Evolutionary conservation across 2,888 invertebrate genomes (phyloP), one percentile per base, ranked within the genome.

Genomic region (Cosmopolites sordidus): DNA sequence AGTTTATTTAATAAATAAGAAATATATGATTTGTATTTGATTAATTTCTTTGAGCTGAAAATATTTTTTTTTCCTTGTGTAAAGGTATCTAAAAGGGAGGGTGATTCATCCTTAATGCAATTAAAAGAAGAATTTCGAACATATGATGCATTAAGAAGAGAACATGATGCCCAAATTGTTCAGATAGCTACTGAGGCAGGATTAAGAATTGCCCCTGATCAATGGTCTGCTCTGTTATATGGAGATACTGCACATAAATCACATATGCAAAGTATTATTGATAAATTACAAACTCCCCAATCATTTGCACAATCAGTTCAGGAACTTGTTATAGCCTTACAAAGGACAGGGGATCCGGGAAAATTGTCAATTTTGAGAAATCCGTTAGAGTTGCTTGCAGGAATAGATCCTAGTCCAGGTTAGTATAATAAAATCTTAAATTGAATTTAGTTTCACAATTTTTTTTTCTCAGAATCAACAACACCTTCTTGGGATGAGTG

Each of bases 171-270:
- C 8, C 98, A 99, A 74, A 96, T 99, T 62, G 97, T 99, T 2
- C 94, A 96, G 75, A 98, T 99, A 58, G 98, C 98, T 0, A 91
- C 93, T 0, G 98, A 99, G 74, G 94, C 97, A 1, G 98, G 98
- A 0, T 78, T 99, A 16, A 79, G 97, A 53, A 98, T 99, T 58
- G 94, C 96, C 0, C 97, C 98, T 0, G 98, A 99, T 71, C 97
- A 98, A 71, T 99, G 98, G 98, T 95, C 95, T 1, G 91, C 96
- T 0, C 75, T 99, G 42, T 76, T 99, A 0, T 99, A 98, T 69
- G 98, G 98, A 0, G 98, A 99, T 71, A 87, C 90, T 0, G 83
- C 84, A 2, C 97, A 97, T 70, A 97, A 97, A 70, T 92, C 94
- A 6, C 95, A 98, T 71, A 99, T 99, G 97, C 98, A 99, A 75